Evolutionary conservation across 2,113 vertebrate species (phyloP), one percentile per base, ranked within the genome.

Genomic region (Pteruthius melanotis): DNA sequence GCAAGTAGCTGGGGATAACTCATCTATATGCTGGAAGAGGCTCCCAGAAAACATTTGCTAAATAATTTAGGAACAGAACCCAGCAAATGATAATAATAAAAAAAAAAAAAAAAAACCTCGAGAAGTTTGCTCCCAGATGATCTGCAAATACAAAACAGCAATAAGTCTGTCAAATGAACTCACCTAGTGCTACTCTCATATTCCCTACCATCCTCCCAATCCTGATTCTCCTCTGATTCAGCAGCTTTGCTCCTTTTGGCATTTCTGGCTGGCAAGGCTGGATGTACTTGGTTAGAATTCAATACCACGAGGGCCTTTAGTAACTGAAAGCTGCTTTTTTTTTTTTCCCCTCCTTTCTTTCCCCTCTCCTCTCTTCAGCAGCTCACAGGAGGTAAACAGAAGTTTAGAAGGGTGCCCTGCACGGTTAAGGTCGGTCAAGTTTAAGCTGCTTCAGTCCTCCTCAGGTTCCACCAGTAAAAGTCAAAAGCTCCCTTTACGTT

Each of bases 241-340:
- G 92, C 83, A 91, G 76, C 75, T 95, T 95, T 96, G 57, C 63
- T 89, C 84, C 70, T 95, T 59, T 91, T 86, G 82, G 87, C 82
- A 88, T 91, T 94, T 93, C 85, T 93, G 87, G 37, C 84, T 88
- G 92, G 47, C 85, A 93, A 75, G 64, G 71, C 19, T 95, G 33
- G 31, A 64, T 49, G 70, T 86, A 70, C 87, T 96, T 86, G 84
- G 94, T 93, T 93, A 66, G 82, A 91, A 96, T 92, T 89, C 95
- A 87, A 85, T 53, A 95, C 68, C 86, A 76, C 30, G 23, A 92
- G 72, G 61, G 80, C 64, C 70, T 93, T 76, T 89, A 91, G 47
- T 15, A 92, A 83, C 59, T 68, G 37, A 93, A 56, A 92, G 81
- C 87, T 95, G 66, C 30, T 44, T 20, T 10, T 15, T 21, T 10